Conservation (phyloP, 1,140 invertebrate species). For the Diorhabda carinulata region DNA sequence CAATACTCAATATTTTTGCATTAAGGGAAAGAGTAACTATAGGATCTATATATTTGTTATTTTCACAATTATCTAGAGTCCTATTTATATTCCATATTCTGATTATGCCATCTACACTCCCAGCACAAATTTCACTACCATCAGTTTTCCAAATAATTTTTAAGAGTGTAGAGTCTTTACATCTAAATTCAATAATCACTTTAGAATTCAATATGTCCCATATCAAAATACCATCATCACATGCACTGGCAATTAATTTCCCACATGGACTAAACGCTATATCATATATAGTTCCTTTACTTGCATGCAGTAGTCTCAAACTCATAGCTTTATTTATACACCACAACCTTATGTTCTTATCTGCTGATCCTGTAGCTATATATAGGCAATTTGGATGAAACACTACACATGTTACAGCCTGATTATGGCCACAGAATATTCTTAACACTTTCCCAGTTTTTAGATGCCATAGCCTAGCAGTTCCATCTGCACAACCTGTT, state of each 20-base stretch:
- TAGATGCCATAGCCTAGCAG: conserved; percentile 80
- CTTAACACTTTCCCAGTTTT: conserved; percentile 74
- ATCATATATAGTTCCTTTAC: conserved; percentile 57
- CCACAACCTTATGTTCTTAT: conserved; percentile 65
- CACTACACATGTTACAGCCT: conserved; percentile 74
- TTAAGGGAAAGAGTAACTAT: conserved; percentile 24
- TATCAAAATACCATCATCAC: conserved; percentile 63
- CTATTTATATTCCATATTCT: conserved; percentile 55
- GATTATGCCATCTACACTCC: conserved; percentile 57
- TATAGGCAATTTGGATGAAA: conserved; percentile 71
- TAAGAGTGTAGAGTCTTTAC: conserved; percentile 59
- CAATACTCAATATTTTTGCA: conserved; percentile 33
- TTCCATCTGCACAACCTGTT: conserved; percentile 80
- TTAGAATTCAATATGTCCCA: conserved; percentile 66
- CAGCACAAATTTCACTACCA: conserved; percentile 60
- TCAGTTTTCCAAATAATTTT: conserved; percentile 60
- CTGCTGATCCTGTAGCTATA: conserved; percentile 64
- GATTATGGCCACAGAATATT: conserved; percentile 77
- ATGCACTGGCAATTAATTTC: conserved; percentile 64
- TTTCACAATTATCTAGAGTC: conserved; percentile 21
- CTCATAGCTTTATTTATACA: conserved; percentile 59
- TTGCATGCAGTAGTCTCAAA: conserved; percentile 59
- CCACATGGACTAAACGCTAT: conserved; percentile 70
- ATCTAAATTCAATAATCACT: conserved; percentile 58
- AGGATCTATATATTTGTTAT: conserved; percentile 25